Base-by-base conservation (phyloP, 2,888 invertebrate genomes). In the Acrocera orbiculus region DNA sequence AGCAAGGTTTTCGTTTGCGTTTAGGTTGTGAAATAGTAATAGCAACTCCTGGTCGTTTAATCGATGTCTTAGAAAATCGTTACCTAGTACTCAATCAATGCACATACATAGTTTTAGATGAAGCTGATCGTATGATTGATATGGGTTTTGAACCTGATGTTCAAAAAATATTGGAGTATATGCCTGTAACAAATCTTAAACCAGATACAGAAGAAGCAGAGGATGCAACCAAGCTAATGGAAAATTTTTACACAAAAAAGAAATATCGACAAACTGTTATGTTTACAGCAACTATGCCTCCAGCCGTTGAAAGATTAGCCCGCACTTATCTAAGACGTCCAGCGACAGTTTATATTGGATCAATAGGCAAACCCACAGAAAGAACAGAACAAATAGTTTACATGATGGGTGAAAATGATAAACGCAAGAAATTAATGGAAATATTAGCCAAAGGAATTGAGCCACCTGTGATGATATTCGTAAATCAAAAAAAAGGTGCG, bases 201-300 rank as follows among this genome's bases (percentile, higher is more conserved):
- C 98, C 98, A 0, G 98, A 99, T 53, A 77, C 82, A 0, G 98
- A 99, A 47, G 96, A 95, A 46, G 96, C 96, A 1, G 98, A 99
- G 63, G 92, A 96, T 59, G 86, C 86, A 35, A 71, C 73, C 27
- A 76, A 82, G 46, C 64, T 98, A 35, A 69, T 95, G 61, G 83
- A 81, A 20, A 96, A 98, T 61, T 96, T 95, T 53, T 77, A 82
- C 52, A 77, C 89, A 1, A 95, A 92, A 59, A 85, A 95, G 57
- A 98, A 98, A 58, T 98, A 83, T 59, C 69, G 95, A 56, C 95
- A 95, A 78, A 99, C 98, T 49, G 98, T 99, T 56, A 99, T 99
- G 98, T 99, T 99, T 62, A 98, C 98, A 30, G 98, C 98, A 4
- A 99, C 98, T 42, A 99, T 99, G 98, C 95, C 95, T 7, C 80